Evolutionary conservation across 2,888 invertebrate genomes (phyloP), one percentile per base, ranked within the genome.

Genomic region (Agrochola lychnidis): DNA sequence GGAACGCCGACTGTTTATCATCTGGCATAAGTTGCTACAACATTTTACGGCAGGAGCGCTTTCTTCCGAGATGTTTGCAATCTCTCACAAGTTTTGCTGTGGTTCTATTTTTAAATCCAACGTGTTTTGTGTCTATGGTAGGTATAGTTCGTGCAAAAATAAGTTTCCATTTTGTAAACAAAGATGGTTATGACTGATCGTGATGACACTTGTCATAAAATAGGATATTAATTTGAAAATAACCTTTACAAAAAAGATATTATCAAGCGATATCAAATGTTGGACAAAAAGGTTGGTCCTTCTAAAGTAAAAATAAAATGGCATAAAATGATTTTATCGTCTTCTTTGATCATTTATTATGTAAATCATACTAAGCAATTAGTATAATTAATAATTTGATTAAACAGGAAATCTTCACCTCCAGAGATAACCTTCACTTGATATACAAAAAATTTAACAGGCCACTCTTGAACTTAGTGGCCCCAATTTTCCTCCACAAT

Each of bases 11-110:
- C 84, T 84, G 86, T 84, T 86, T 84, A 86, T 84, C 84, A 86
- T 84, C 73, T 64, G 45, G 79, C 68, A 79, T 76, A 86, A 84
- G 73, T 83, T 85, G 86, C 75, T 79, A 69, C 84, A 68, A 66
- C 84, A 68, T 83, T 83, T 82, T 73, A 77, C 72, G 25, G 64
- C n/a, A 42, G 62, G 14, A 77, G 53, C 62, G 82, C 78, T 83
- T 85, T 82, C 82, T 70, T 73, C 73, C 19, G 64, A 70, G 72
- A 78, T 78, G 85, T 78, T 82, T 64, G 82, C 82, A 83, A 83
- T 83, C 85, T 85, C 72, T 85, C 78, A 83, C 68, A 82, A 82
- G 68, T 85, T 82, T 76, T 61, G 61, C 67, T 66, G 67, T 36
- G 61, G 36, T 82, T 71, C 77, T 69, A 76, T 82, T 82, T 84